phyloP scores from a whole-genome alignment of 2,888 invertebrate genomes.

The Octodonta nipae region DNA sequence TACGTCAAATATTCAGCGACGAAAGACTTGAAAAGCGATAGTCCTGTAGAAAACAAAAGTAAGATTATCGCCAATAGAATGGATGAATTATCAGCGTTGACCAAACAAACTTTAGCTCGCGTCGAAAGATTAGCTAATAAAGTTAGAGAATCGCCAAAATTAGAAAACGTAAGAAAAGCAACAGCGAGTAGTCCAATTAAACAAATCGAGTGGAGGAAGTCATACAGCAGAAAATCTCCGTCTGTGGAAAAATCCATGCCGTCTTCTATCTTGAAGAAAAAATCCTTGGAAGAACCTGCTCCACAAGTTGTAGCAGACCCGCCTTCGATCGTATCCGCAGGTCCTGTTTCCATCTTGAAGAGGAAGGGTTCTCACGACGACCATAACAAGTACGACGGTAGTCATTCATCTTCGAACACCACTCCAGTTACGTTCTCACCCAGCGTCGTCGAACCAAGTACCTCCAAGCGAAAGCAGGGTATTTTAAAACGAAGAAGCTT shows the following conservation, averaged over 20 bases:
- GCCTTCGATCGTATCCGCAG: constrained; percentile 16
- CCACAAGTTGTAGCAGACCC: constrained; percentile 12
- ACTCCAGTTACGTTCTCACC: constrained; percentile 73
- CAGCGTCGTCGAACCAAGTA: constrained; percentile 54
- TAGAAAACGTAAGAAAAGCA: constrained; percentile 16
- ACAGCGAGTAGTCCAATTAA: constrained; percentile 11
- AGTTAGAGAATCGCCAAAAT: constrained; percentile 20
- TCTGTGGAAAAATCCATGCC: constrained; percentile 11
- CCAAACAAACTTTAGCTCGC: constrained; percentile 53
- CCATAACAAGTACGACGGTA: constrained; percentile 27
- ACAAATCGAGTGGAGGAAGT: constrained; percentile 8
- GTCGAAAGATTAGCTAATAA: constrained; percentile 48
- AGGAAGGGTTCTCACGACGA: constrained; percentile 41
- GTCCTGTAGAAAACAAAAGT: constrained; percentile 16
- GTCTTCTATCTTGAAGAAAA: constrained; percentile 55
- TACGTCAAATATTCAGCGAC: constrained; percentile 6
- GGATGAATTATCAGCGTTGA: constrained; percentile 51
- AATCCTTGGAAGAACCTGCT: constrained; percentile 40
- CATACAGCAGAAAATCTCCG: constrained; percentile 8
- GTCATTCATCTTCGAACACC: constrained; percentile 33
- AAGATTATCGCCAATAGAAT: constrained; percentile 41
- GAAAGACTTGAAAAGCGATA: constrained; percentile 6
- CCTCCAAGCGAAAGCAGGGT: constrained; percentile 53
- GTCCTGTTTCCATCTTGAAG: constrained; percentile 46
- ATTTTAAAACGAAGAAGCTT: constrained; percentile 71